Conservation (phyloP, 2,113 vertebrate species). For the Proterorhinus semilunaris region DNA sequence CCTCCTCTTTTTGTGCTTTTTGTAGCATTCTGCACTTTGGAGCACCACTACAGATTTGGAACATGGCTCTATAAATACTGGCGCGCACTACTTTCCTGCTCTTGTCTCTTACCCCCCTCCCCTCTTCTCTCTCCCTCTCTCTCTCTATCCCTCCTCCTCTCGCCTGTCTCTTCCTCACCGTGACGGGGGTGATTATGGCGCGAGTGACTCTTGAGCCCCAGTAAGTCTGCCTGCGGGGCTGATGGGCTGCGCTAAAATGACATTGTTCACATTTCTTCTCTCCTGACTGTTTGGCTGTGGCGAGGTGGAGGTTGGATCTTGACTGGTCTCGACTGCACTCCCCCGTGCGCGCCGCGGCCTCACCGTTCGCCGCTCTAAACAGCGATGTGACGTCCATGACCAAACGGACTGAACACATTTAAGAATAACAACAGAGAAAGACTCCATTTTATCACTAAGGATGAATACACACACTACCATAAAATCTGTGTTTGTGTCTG, state of each 20-base stretch:
- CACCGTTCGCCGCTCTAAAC: constrained; percentile 7
- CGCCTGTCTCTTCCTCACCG: constrained; percentile 15
- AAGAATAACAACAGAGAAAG: too few relatives aligned
- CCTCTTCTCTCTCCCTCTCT: neutral
- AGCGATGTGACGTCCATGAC: too few relatives aligned
- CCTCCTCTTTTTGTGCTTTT: constrained; percentile 32
- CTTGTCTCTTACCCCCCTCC: constrained; percentile 33
- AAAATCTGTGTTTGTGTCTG: too few relatives aligned
- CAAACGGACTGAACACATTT: too few relatives aligned
- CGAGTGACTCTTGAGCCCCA: constrained; percentile 57
- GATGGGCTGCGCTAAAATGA: constrained; percentile 45
- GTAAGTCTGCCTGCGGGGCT: constrained; percentile 59
- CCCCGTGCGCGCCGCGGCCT: neutral
- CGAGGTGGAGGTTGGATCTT: constrained; percentile 31
- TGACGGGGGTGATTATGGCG: constrained; percentile 49
- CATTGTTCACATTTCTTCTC: constrained; percentile 52
- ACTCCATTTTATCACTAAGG: too few relatives aligned
- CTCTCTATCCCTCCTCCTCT: constrained; percentile 22
- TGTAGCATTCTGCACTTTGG: constrained; percentile 35
- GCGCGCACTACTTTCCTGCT: constrained; percentile 41
- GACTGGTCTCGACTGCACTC: constrained; percentile 19
- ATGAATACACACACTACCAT: too few relatives aligned
- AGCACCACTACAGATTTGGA: constrained; percentile 36
- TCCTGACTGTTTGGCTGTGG: constrained; percentile 33
- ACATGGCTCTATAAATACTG: constrained; percentile 58